phyloP scores from a whole-genome alignment of 2,888 invertebrate genomes.

The Erynnis tages region DNA sequence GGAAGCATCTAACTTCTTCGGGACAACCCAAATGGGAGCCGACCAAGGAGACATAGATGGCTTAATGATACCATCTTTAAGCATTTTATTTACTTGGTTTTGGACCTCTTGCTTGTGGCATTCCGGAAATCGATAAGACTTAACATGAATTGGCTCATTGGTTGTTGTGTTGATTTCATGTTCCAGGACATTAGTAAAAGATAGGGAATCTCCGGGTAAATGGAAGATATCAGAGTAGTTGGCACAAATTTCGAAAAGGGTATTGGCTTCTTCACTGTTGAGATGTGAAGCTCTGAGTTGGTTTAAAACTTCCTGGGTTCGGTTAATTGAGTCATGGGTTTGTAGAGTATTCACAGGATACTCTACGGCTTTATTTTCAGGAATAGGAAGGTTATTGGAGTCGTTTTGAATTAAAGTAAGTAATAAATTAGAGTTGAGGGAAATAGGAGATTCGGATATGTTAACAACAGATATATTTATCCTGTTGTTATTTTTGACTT shows the following conservation, averaged over 20 bases:
- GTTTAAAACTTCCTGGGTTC: background rate
- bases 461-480: constrained; percentile 23
- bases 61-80: too few relatives aligned
- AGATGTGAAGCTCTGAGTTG: constrained; percentile 9
- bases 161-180: constrained; percentile 33
- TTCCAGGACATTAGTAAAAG: constrained; percentile 25
- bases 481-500: constrained; percentile 15
- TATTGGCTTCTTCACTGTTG: constrained; percentile 12
- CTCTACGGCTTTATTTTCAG: background rate
- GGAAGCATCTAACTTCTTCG: constrained; percentile 37
- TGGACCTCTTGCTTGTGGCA: constrained; percentile 32
- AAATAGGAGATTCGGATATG: constrained; percentile 14
- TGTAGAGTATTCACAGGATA: background rate
- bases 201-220: constrained; percentile 28
- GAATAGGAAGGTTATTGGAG: background rate
- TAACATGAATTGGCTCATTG: too few relatives aligned
- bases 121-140: constrained; percentile 35
- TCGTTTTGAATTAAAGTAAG: background rate
- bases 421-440: constrained; percentile 18
- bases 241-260: constrained; percentile 16
- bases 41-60: too few relatives aligned
- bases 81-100: constrained; percentile 29
- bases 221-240: constrained; percentile 30
- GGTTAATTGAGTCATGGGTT: background rate
- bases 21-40: too few relatives aligned